Base-by-base conservation (phyloP, 2,888 invertebrate species). In the Disparrhopalites patrizii region DNA sequence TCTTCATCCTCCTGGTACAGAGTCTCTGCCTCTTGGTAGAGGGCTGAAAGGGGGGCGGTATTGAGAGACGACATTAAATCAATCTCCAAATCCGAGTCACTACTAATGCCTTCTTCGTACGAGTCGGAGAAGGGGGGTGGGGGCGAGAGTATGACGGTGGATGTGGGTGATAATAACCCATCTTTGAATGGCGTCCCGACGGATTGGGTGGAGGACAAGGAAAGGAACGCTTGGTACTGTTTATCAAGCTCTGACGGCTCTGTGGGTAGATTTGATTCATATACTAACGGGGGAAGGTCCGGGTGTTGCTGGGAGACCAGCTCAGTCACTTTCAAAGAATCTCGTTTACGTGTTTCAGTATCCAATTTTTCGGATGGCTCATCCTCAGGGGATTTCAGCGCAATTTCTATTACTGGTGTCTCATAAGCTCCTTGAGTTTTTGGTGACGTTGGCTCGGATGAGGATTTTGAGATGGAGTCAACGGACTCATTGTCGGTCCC, bases 1-100 rank as follows among this genome's bases (percentile, higher is more conserved):
- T 65, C 65, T 31, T 58, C 31, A 31, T 30, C 38, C 58, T 65
- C 65, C 18, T 58, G 51, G 23, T 47, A 65, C 3, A 36, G 47
- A 20, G 33, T 57, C 20, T 65, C 65, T n/a, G 65, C 65, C 25
- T 65, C 51, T 31, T 58, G 58, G 30, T 58, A 65, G 1, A 51
- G n/a, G 1, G 61, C 13, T 5, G 50, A 27, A 2, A 58, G 3
- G 3, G 43, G 20, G 20, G 40, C 58, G 18, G 58, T 27, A 1
- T 54, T 25, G 2, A 54, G 30, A 43, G 47, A 31, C 13, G 27
- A 27, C 23, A 47, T 20, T 23, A 47, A 25, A 47, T 47, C 47
- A 3, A 47, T 15, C 25, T 47, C 47, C 25, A 47, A 47, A 23
- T 47, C 47, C 7, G 47, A 47, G 25, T 47, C 47, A 23, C 47